Base-by-base conservation (phyloP, 2,113 vertebrate species). In the Hippopotamus amphibius region DNA sequence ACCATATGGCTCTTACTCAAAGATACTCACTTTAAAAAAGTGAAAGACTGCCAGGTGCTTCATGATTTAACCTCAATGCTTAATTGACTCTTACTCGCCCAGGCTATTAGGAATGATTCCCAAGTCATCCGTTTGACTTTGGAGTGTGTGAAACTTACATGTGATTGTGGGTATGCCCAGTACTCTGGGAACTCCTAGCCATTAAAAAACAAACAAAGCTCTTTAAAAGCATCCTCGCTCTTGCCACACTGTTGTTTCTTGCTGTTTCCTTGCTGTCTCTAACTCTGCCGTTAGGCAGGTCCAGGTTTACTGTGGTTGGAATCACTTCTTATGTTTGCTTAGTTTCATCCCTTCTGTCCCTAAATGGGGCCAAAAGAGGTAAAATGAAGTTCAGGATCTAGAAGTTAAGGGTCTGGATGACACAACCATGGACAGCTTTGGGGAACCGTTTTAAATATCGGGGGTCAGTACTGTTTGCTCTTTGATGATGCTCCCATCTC, bases 1-100 rank as follows among this genome's bases (percentile, higher is more conserved):
- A 66, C 88, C 94, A 46, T 88, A 88, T 96, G 88, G 96, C 26
- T 95, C n/a, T 87, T 95, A 87, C 46, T 94, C 88, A 95, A 71
- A 95, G 90, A 81, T 76, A 76, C 53, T 92, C 79, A 87, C 82
- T 97, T 80, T 28, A 22, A 63, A 84, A 71, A 79, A 94, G 57
- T 55, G 80, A 85, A 94, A 88, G 77, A 88, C 79, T 92, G 71
- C 80, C 87, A 92, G 87, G 74, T 13, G 0, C 57, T 82, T 93
- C 7, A 53, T 72, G 59, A 80, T 79, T 88, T 93, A 95, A 61
- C 85, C 77, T 85, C 28, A 55, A 1, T 57, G 41, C 74, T 71
- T 88, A 88, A 77, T 88, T 0, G 43, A 68, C 81, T 90, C 74
- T 84, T 65, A 84, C 37, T 84, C 77, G 72, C 41, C 72, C 33